A percentile compares a stretch with the other conserved stretches of the same genome.
Evolutionary conservation across 2,113 vertebrate species (phyloP).

Genomic region (Stercorarius parasiticus): DNA sequence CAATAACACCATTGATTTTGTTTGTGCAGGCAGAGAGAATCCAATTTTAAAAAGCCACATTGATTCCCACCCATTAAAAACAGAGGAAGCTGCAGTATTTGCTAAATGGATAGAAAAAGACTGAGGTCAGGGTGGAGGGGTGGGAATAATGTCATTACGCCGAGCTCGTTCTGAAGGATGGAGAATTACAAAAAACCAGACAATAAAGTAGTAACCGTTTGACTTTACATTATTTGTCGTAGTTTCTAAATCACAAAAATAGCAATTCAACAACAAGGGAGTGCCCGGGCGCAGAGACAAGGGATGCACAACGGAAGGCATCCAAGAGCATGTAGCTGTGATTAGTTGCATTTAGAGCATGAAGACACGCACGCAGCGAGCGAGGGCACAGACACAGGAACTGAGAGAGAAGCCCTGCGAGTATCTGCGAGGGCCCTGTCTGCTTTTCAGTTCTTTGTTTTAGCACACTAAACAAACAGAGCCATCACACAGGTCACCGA

Average conservation of each 20-base stretch:
- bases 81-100: conserved; percentile 49
- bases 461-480: conserved; percentile 53
- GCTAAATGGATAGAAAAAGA: conserved; percentile 59
- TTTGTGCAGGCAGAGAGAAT: conserved; percentile 58
- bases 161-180: background rate
- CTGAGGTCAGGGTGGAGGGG: conserved; percentile 22
- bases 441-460: conserved; percentile 53
- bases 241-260: conserved; percentile 48
- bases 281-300: background rate
- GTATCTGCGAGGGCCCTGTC: background rate
- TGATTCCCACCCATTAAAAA: conserved; percentile 61
- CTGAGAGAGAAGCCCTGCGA: background rate
- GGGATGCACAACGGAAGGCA: background rate
- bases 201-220: background rate
- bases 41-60: conserved; percentile 64
- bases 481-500: conserved; percentile 7
- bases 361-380: background rate
- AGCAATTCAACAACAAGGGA: background rate
- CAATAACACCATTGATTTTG: conserved; percentile 65
- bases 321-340: background rate
- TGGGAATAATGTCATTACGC: conserved; percentile 40
- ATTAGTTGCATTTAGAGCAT: conserved; percentile 55
- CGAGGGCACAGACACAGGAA: background rate
- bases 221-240: background rate
- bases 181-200: background rate